Percentiles rank a stretch among this genome's conserved stretches.
These are phyloP conservation scores for Carterocephalus palaemon DNA, from an alignment of 2,888 invertebrate species.

Conservation along the genomic window DNA sequence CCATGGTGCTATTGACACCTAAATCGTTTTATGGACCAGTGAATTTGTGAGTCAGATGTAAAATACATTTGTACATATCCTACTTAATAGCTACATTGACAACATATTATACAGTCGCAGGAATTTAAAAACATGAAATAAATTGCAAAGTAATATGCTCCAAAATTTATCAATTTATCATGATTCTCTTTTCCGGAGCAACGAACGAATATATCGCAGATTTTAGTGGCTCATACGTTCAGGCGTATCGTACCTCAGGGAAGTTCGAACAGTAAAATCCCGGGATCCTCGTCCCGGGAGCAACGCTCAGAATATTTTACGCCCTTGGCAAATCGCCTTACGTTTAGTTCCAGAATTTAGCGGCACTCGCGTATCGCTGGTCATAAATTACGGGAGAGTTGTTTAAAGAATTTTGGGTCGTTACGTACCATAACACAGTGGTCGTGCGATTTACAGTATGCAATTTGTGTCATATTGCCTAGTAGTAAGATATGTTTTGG, in stretches of 20 bases:
- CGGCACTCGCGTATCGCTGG: conserved; percentile 13
- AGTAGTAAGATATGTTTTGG: conserved; percentile 5
- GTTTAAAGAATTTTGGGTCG: conserved; percentile 18
- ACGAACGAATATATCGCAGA: conserved; percentile 20
- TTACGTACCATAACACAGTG: conserved; percentile 13
- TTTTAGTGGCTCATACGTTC: conserved; percentile 28
- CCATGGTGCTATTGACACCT: too few relatives aligned
- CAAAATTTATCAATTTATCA: too few relatives aligned
- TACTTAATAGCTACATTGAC: too few relatives aligned
- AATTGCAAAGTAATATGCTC: too few relatives aligned
- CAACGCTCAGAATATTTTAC: conserved; percentile 25
- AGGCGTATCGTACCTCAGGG: conserved; percentile 32
- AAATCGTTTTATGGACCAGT: too few relatives aligned
- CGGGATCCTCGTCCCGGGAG: conserved; percentile 21
- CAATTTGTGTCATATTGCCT: not conserved
- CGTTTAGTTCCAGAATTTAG: conserved; percentile 13
- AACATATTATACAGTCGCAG: too few relatives aligned
- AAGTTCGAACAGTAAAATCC: conserved; percentile 32
- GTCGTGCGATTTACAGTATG: not conserved
- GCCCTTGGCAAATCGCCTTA: conserved; percentile 16
- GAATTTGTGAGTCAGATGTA: too few relatives aligned
- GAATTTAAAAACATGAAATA: too few relatives aligned
- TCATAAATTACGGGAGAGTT: conserved; percentile 18
- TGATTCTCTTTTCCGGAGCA: too few relatives aligned
- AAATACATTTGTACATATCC: too few relatives aligned